Conservation (phyloP, 2,888 invertebrate species). For the Bombylius major region DNA sequence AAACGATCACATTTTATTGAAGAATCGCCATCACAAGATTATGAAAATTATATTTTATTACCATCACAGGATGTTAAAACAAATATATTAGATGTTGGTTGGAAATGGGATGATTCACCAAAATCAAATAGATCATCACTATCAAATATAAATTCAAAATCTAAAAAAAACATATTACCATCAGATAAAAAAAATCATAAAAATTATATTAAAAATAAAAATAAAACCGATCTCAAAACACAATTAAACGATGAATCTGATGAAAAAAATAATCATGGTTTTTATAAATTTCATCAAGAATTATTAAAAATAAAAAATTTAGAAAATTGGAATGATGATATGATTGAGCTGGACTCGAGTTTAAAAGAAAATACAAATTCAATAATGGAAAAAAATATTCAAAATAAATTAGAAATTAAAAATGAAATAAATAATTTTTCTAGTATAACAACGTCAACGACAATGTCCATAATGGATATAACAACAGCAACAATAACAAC, state of each 20-base stretch:
- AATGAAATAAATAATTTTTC: not conserved
- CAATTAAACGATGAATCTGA: not conserved
- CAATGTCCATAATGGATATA: too few relatives aligned
- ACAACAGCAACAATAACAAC: not conserved
- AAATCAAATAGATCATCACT: not conserved
- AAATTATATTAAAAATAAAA: too few relatives aligned
- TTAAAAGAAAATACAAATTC: not conserved
- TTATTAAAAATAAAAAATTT: not conserved
- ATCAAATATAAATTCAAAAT: too few relatives aligned
- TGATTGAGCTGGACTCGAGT: constrained; percentile 3
- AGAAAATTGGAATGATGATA: not conserved
- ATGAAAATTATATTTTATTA: not conserved
- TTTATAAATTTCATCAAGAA: constrained; percentile 5
- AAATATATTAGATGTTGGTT: constrained; percentile 2
- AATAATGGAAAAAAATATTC: not conserved
- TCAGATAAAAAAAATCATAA: not conserved
- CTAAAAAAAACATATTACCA: not conserved
- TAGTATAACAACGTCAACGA: too few relatives aligned
- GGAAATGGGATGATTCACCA: constrained; percentile 7
- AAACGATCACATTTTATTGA: constrained; percentile 2
- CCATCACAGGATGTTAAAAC: not conserved
- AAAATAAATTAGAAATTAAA: not conserved
- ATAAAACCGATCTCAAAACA: too few relatives aligned
- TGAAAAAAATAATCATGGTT: not conserved
- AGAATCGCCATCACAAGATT: constrained; percentile 9